Evolutionary conservation across 2,888 invertebrate species (phyloP).

Genomic region (Nomada ferruginata): DNA sequence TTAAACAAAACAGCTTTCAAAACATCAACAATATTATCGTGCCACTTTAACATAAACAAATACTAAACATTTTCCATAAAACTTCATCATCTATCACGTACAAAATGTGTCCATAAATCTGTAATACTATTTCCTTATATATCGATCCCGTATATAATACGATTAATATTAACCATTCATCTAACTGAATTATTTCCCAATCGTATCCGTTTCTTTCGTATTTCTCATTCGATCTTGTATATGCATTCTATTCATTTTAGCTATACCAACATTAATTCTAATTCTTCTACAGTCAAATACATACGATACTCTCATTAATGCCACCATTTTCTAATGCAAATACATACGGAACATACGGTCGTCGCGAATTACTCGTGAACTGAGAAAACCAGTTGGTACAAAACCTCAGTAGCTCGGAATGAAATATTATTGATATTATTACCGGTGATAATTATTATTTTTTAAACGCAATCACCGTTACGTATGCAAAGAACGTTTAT

Average conservation of each 20-base stretch:
- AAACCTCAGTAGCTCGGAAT: not conserved
- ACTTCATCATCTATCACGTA: no score
- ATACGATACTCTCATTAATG: not conserved
- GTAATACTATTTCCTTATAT: not conserved
- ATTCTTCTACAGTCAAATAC: not conserved
- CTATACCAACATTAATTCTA: not conserved
- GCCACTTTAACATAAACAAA: not conserved
- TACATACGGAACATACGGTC: not conserved
- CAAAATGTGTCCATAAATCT: no score
- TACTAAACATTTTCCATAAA: not conserved
- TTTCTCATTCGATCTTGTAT: no score
- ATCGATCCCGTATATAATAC: not conserved
- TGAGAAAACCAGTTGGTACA: not conserved
- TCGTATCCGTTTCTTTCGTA: no score
- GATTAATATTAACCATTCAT: not conserved
- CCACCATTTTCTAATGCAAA: not conserved
- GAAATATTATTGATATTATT: no score
- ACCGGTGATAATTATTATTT: no score
- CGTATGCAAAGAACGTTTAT: no score
- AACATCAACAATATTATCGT: not conserved
- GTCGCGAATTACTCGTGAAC: no score
- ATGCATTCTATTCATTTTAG: no score
- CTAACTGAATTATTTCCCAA: not conserved
- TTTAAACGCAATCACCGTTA: no score
- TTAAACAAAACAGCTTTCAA: constrained; percentile 30